Evolutionary conservation across 2,113 vertebrate species (phyloP).

Genomic region (Platysteira castanea): DNA sequence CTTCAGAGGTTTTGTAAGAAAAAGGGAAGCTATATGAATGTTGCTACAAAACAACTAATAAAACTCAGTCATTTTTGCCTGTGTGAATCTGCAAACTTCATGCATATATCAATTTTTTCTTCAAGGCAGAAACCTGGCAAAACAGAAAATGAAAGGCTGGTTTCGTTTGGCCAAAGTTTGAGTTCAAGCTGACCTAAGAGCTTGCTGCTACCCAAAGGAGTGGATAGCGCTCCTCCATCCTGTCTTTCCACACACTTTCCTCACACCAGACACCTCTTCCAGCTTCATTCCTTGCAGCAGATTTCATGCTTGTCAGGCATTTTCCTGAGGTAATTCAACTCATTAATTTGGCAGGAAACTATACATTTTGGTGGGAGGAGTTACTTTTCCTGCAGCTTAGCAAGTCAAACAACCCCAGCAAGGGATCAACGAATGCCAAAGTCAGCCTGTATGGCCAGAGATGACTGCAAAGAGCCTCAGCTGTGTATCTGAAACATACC

Average conservation of each 20-base stretch:
- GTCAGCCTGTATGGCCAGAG: background rate
- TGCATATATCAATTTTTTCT: background rate
- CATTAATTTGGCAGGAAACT: background rate
- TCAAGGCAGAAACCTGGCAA: background rate
- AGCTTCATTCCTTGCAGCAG: background rate
- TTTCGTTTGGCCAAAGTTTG: background rate
- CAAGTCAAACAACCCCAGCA: background rate
- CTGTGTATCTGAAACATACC: background rate
- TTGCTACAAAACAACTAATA: background rate
- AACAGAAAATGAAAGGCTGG: background rate
- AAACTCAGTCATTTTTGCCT: background rate
- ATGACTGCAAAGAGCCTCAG: background rate
- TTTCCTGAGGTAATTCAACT: background rate
- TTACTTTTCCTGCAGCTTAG: background rate
- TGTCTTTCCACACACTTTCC: background rate
- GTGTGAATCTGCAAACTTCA: background rate
- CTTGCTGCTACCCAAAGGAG: background rate
- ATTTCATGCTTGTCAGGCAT: background rate
- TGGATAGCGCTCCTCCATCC: background rate
- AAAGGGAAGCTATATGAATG: background rate
- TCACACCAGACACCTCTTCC: background rate
- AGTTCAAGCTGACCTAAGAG: background rate
- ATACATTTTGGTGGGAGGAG: background rate
- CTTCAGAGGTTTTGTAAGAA: background rate
- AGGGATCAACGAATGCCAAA: background rate